Evolutionary conservation across 2,888 invertebrate genomes (phyloP).

Genomic region (Alcis repandata): DNA sequence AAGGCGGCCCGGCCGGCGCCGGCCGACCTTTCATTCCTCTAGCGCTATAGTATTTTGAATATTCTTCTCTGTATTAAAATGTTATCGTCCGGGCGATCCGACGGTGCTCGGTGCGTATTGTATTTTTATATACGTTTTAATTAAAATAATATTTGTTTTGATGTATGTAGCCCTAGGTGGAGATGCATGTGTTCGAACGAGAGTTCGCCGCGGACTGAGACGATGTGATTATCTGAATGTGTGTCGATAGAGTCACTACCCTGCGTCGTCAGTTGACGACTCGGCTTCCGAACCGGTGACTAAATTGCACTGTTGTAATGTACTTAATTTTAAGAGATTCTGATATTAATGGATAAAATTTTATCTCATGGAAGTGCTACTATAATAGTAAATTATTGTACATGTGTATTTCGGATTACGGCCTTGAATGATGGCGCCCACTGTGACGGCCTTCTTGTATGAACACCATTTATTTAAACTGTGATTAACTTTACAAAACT

Average conservation of each 20-base stretch:
- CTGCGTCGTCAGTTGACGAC: background rate
- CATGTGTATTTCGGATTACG: conserved; percentile 59
- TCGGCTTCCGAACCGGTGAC: conserved; percentile 41
- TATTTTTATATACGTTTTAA: conserved; percentile 65
- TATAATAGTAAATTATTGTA: conserved; percentile 63
- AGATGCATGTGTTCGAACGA: conserved; percentile 30
- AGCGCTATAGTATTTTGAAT: conserved; percentile 73
- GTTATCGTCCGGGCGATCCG: conserved; percentile 63
- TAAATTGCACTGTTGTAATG: conserved; percentile 60
- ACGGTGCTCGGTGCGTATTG: conserved; percentile 64
- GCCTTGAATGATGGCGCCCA: conserved; percentile 68
- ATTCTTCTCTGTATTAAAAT: conserved; percentile 54
- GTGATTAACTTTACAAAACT: conserved; percentile 82
- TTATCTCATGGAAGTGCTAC: conserved; percentile 50
- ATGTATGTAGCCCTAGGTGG: conserved; percentile 43
- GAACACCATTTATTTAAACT: conserved; percentile 79
- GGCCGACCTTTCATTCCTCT: conserved; percentile 78
- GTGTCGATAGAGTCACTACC: conserved; percentile 11
- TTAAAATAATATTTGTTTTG: conserved; percentile 55
- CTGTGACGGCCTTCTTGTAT: conserved; percentile 70
- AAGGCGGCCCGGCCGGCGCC: conserved; percentile 72
- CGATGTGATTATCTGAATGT: conserved; percentile 17
- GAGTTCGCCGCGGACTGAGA: conserved; percentile 23
- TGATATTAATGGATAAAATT: conserved; percentile 65
- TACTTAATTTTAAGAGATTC: conserved; percentile 72